A percentile compares a stretch with the other conserved stretches of the same genome.
Conservation (phyloP, 2,113 vertebrate species). For the Otus sunia region DNA sequence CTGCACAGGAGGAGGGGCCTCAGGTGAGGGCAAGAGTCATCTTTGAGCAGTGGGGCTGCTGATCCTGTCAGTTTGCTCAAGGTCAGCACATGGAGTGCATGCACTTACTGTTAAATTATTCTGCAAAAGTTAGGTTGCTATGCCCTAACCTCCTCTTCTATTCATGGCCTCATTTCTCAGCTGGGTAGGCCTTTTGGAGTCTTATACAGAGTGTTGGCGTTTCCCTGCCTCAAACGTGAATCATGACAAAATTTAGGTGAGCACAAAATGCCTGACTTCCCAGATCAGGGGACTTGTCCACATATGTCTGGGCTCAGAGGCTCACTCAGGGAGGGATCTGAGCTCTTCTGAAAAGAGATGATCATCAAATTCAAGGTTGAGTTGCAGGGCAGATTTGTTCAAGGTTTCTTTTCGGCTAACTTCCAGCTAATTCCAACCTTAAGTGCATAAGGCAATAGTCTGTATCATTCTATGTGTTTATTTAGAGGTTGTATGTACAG, state of each 20-base stretch:
- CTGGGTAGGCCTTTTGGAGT: neutral
- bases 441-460: neutral
- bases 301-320: neutral
- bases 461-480: neutral
- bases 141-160: neutral
- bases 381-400: neutral
- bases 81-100: neutral
- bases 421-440: neutral
- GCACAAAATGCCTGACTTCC: neutral
- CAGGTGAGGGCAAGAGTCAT: too few species aligned
- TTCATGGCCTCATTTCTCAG: neutral
- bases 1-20: neutral
- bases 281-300: neutral
- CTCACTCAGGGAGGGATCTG: neutral
- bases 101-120: neutral
- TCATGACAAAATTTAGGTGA: neutral
- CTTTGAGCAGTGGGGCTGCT: neutral
- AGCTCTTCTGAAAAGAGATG: neutral
- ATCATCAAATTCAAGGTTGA: neutral
- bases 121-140: neutral
- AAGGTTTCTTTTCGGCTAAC: neutral
- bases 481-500: neutral
- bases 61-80: neutral
- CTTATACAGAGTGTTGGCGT: neutral
- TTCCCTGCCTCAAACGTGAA: neutral